Base-by-base conservation (phyloP, 2,888 invertebrate genomes). In the Agelastica alni region DNA sequence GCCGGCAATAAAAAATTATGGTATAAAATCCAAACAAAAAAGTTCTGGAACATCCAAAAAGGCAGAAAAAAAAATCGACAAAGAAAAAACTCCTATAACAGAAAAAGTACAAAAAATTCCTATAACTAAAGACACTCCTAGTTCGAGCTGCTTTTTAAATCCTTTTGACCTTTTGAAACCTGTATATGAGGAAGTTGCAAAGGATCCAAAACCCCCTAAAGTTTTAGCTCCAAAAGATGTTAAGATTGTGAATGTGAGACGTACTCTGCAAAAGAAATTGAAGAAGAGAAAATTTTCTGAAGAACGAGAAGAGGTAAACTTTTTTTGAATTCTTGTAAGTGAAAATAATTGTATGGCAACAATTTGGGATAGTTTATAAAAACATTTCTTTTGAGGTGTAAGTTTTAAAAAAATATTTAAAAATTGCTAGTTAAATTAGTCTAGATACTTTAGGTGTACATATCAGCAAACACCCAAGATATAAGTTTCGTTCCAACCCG, bases 161-260 rank as follows among this genome's bases (percentile, higher is more conserved):
- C 74, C 75, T 0, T 53, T 74, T 17, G 73, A 73, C 44, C 53
- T 75, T 22, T 57, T 76, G 16, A 68, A 75, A 52, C 75, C 75
- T 1, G 67, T 70, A 10, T 74, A 73, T 54, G 70, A 70, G 45
- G 75, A 76, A 47, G 63, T 69, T 5, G 63, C 66, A 65, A 58
- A 59, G 46, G 59, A 66, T 59, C 59, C 63, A 10, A 32, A 56
- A 39, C 32, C 51, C 7, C 5, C 51, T 44, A 44, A 30, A 51
- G 12, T 51, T 34, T 46, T 31, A 3, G 59, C 54, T 46, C 20
- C 57, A 1, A 62, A 57, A 36, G 60, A 61, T 26, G 34, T 42
- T 13, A 62, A 62, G 32, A 47, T 51, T 16, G 16, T 61, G 17
- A 57, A 56, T 36, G 26, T 62, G 9, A 60, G 31, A 41, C 65